These are phyloP conservation scores for Nycteola revayana DNA, from an alignment of 2,888 invertebrate genomes.

Conservation along the genomic window DNA sequence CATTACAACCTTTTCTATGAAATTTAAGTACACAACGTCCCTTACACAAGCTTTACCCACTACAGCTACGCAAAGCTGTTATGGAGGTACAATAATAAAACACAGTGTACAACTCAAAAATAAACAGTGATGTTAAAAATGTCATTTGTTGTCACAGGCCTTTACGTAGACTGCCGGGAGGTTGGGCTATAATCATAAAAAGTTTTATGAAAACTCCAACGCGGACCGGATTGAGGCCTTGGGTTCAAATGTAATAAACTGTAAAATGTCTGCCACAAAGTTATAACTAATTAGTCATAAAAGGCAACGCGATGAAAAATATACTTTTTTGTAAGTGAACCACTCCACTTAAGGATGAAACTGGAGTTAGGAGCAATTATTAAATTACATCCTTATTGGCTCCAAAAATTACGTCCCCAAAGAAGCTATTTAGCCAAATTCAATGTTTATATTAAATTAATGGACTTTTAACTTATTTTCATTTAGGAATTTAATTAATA, in stretches of 20 bases:
- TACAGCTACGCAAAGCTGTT: slow-evolving; percentile 34
- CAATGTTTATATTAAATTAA: slow-evolving; percentile 49
- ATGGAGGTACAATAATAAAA: slow-evolving; percentile 40
- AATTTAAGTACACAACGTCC: slow-evolving; percentile 24
- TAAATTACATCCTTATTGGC: slow-evolving; percentile 18
- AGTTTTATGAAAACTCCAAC: slow-evolving; percentile 65
- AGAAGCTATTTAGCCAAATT: slow-evolving; percentile 33
- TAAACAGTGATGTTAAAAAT: slow-evolving; percentile 54
- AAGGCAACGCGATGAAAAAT: slow-evolving; percentile 36
- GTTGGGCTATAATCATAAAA: slow-evolving; percentile 62
- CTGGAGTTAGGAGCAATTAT: slow-evolving; percentile 9
- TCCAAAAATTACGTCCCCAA: slow-evolving; percentile 23
- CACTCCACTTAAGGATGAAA: slow-evolving; percentile 15
- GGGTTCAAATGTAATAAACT: slow-evolving; percentile 62
- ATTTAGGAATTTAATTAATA: slow-evolving; percentile 50
- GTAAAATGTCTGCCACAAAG: slow-evolving; percentile 52
- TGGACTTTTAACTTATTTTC: slow-evolving; percentile 45
- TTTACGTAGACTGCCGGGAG: slow-evolving; percentile 37
- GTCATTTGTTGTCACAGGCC: slow-evolving; percentile 50
- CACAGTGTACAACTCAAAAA: slow-evolving; percentile 43
- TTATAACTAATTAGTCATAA: slow-evolving; percentile 51
- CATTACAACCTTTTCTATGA: slow-evolving; percentile 26
- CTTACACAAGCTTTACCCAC: slow-evolving; percentile 19
- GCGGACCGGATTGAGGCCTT: slow-evolving; percentile 38
- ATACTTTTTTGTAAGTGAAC: slow-evolving; percentile 32